Conservation (phyloP, 2,888 invertebrate genomes). For the Peribatodes rhomboidaria region DNA sequence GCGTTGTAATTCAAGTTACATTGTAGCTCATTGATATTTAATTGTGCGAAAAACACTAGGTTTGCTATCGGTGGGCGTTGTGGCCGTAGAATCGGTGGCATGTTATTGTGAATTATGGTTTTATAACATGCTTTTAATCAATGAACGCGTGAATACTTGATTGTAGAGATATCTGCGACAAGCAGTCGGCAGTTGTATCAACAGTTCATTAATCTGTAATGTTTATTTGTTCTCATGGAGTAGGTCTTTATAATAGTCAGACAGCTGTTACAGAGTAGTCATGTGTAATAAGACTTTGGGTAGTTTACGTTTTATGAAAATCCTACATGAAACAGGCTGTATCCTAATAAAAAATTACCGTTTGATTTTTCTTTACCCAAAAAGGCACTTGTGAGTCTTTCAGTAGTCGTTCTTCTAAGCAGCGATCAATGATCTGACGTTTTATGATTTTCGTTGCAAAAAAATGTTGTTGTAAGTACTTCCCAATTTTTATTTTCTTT, state of each 20-base stretch:
- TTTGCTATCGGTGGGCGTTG: conserved; percentile 37
- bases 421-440: too few species aligned
- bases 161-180: conserved; percentile 9
- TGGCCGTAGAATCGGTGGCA: conserved; percentile 31
- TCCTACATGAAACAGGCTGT: too few species aligned
- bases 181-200: background rate
- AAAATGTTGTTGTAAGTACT: too few species aligned
- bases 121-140: conserved; percentile 36
- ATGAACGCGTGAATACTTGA: conserved; percentile 13
- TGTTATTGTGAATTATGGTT: conserved; percentile 30
- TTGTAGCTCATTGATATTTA: conserved; percentile 78
- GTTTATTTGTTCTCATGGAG: background rate
- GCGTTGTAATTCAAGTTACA: conserved; percentile 65
- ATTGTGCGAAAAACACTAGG: conserved; percentile 67
- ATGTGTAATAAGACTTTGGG: too few species aligned
- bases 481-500: too few species aligned
- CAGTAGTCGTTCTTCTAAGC: too few species aligned
- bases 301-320: too few species aligned
- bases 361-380: too few species aligned
- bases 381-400: too few species aligned
- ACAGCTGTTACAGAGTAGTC: too few species aligned
- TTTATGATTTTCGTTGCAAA: too few species aligned
- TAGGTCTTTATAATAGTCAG: background rate
- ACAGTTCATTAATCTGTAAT: background rate
- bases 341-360: too few species aligned